Base-by-base conservation (phyloP, 35 echinoderm and acorn worm species). In the Lytechinus variegatus region DNA sequence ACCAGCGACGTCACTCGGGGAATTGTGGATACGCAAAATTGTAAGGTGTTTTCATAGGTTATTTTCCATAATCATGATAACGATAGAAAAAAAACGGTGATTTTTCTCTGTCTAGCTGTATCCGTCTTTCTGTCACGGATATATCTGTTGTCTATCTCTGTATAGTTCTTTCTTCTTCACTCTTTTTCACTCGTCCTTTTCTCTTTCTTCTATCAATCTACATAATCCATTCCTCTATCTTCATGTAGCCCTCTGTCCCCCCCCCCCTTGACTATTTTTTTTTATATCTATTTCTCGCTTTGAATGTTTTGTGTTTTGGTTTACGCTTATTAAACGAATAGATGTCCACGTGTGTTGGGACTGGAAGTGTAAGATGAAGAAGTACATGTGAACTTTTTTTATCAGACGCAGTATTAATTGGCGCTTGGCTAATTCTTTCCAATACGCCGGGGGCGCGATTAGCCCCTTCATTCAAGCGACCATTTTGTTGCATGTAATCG, bases 401-500 rank as follows among this genome's bases (percentile, higher is more conserved):
- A 16, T 79, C 19, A 79, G 66, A 79, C 66, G 66, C 27, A 12
- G 88, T 8, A 90, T 44, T 90, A 90, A 90, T 90, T 90, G 88
- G 88, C 88, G 88, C 88, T 54, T 90, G 88, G 29, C 88, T 79
- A 90, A 90, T 52, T 90, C 88, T 27, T 52, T 44, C 88, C 52
- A 52, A 44, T 90, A 44, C 88, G 88, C 88, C 88, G 11, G 11
- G 88, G 88, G 88, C 88, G 29, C 88, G 88, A 90, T 90, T 90
- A 90, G 88, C 27, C 27, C 13, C 44, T 14, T 54, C 88, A 90
- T 13, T 90, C 88, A 54, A 90, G 88, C 88, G 28, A 12, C 52
- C 88, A 90, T 90, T 54, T 90, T 90, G 88, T 90, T 79, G 66
- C 66, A 79, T 79, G 88, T 52, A 52, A 52, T 90, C 52, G 88